phyloP scores from a whole-genome alignment of 2,888 invertebrate genomes.

The Noctuana brunneofusca region DNA sequence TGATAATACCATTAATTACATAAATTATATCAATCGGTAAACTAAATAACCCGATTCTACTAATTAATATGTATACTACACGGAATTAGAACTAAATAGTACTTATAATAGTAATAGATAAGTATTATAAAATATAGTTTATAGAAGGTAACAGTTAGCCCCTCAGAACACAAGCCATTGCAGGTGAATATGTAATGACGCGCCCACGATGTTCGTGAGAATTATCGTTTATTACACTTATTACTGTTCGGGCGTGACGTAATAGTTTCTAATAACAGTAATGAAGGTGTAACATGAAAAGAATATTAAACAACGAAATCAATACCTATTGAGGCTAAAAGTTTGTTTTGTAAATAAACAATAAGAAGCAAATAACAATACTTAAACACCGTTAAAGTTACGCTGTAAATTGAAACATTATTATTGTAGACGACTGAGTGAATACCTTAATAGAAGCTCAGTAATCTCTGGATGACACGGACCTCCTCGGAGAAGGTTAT shows the following conservation, averaged over 20 bases:
- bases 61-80: too few relatives aligned
- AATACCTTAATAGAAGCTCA: conserved; percentile 25
- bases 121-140: too few relatives aligned
- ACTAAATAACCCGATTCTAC: too few relatives aligned
- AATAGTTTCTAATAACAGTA: conserved; percentile 29
- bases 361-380: conserved; percentile 5
- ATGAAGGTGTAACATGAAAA: conserved; percentile 10
- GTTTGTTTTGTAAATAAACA: conserved; percentile 8
- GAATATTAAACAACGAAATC: conserved; percentile 18
- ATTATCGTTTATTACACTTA: conserved; percentile 28
- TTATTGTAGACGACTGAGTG: conserved; percentile 19
- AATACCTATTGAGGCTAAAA: conserved; percentile 1
- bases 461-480: conserved; percentile 18
- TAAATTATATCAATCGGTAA: too few relatives aligned
- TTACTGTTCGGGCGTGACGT: conserved; percentile 18
- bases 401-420: conserved; percentile 22
- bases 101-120: too few relatives aligned
- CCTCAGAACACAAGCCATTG: too few relatives aligned
- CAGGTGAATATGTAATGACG: conserved; percentile 15
- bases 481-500: conserved; percentile 20
- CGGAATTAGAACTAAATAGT: too few relatives aligned
- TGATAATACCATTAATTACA: too few relatives aligned
- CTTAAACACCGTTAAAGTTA: not conserved
- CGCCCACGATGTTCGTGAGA: conserved; percentile 24
- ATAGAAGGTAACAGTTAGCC: too few relatives aligned